Percentiles rank a stretch among this genome's conserved stretches.
Evolutionary conservation across 2,888 invertebrate genomes (phyloP).

Genomic region (Ornithoptera alexandrae): DNA sequence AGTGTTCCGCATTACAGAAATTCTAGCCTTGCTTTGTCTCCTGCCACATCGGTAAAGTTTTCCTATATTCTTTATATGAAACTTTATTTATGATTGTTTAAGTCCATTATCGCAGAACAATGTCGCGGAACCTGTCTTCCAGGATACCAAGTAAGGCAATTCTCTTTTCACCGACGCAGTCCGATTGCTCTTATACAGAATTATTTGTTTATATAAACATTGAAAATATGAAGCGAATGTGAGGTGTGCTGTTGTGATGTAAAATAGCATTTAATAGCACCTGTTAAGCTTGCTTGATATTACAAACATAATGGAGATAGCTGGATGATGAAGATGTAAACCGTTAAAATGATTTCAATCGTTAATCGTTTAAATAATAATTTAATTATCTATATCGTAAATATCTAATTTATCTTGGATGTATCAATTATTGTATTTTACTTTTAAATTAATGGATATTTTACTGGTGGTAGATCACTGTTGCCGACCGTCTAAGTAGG

Average conservation of each 20-base stretch:
- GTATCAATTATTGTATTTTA: too few species aligned
- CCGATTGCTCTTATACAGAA: constrained; percentile 15
- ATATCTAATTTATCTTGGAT: too few species aligned
- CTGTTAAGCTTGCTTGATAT: constrained; percentile 18
- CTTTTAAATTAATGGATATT: too few species aligned
- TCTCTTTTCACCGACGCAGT: constrained; percentile 17
- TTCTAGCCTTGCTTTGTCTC: constrained; percentile 22
- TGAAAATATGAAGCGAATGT: constrained; percentile 11
- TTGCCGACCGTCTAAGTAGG: too few species aligned
- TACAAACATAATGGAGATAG: constrained; percentile 10
- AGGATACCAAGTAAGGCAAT: constrained; percentile 26
- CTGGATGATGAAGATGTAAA: constrained; percentile 1
- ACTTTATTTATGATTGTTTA: constrained; percentile 1
- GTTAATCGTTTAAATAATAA: too few species aligned
- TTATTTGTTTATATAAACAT: constrained; percentile 19
- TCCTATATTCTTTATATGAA: neutral
- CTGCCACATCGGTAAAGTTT: constrained; percentile 9
- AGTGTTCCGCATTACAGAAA: constrained; percentile 24
- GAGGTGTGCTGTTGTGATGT: constrained; percentile 7
- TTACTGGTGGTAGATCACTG: too few species aligned
- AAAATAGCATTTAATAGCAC: constrained; percentile 17
- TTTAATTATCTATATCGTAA: too few species aligned
- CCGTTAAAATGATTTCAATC: neutral
- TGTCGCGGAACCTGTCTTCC: constrained; percentile 18
- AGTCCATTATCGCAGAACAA: constrained; percentile 17